Conservation (phyloP, 2,797 vertebrate species). For the Bryconaethiops microstoma region DNA sequence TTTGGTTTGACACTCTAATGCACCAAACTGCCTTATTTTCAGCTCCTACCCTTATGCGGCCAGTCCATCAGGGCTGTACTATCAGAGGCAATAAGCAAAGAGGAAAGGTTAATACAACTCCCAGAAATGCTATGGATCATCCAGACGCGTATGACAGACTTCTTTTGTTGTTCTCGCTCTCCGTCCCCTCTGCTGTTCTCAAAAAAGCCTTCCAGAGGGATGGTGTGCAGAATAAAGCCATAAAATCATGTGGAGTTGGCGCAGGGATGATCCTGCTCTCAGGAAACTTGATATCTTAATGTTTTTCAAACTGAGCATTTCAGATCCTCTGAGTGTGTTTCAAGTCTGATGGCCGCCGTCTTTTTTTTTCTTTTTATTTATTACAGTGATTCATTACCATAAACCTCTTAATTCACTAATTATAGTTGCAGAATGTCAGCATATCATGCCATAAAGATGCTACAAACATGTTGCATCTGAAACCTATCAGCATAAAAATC, state of each 20-base stretch:
- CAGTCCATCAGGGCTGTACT: neutral
- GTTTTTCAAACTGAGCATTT: neutral
- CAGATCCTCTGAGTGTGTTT: neutral
- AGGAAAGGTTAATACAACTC: conserved; percentile 23
- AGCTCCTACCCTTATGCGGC: neutral
- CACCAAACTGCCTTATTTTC: conserved; percentile 21
- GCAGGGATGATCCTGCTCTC: neutral
- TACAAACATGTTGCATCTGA: no score
- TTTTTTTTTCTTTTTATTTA: no score
- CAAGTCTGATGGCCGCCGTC: no score
- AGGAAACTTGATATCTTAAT: neutral
- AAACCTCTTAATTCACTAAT: no score
- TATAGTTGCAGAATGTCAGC: no score
- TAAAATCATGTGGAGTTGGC: neutral
- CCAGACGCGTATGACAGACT: neutral
- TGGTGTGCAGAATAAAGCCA: conserved; percentile 8
- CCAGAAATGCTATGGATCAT: neutral
- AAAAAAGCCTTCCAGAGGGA: conserved; percentile 3
- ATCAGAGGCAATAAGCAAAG: conserved; percentile 1
- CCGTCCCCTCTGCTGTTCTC: neutral
- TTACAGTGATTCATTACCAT: no score
- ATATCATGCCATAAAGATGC: no score
- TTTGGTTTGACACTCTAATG: conserved; percentile 29
- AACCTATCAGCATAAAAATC: no score
- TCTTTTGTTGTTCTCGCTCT: neutral